phyloP scores from a whole-genome alignment of 2,113 vertebrate species.

The Coptodon rendalli region DNA sequence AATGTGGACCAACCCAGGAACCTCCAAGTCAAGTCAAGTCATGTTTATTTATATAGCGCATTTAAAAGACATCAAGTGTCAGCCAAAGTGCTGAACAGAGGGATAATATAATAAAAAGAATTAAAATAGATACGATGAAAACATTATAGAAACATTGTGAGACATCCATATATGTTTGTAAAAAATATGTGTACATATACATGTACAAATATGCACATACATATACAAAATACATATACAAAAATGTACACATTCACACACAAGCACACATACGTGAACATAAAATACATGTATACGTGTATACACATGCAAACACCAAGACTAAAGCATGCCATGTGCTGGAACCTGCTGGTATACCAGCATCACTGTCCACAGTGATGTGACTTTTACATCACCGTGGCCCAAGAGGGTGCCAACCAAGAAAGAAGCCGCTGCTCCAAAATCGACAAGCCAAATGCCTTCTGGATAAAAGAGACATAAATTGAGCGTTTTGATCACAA shows the following conservation, averaged over 20 bases:
- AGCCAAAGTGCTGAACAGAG: neutral
- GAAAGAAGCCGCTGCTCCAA: neutral
- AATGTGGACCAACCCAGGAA: neutral
- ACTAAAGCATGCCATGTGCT: neutral
- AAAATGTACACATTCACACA: too few relatives aligned
- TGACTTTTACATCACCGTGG: neutral
- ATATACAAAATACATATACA: fast-evolving
- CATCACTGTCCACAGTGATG: neutral
- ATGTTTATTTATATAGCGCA: neutral
- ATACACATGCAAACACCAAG: neutral
- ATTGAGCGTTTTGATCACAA: neutral
- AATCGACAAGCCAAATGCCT: neutral
- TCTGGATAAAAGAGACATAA: neutral
- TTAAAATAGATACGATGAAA: neutral
- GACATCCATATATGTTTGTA: neutral
- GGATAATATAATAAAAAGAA: neutral
- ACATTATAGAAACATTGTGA: neutral
- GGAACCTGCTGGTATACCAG: fast-evolving
- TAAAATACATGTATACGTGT: too few relatives aligned
- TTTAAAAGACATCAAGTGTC: fast-evolving
- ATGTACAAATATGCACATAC: too few relatives aligned
- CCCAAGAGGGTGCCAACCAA: neutral
- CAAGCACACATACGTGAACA: too few relatives aligned
- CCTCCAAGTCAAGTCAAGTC: neutral
- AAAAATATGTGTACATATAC: too few relatives aligned